Evolutionary conservation across 2,113 vertebrate genomes (phyloP).

Genomic region (Eublepharis macularius): DNA sequence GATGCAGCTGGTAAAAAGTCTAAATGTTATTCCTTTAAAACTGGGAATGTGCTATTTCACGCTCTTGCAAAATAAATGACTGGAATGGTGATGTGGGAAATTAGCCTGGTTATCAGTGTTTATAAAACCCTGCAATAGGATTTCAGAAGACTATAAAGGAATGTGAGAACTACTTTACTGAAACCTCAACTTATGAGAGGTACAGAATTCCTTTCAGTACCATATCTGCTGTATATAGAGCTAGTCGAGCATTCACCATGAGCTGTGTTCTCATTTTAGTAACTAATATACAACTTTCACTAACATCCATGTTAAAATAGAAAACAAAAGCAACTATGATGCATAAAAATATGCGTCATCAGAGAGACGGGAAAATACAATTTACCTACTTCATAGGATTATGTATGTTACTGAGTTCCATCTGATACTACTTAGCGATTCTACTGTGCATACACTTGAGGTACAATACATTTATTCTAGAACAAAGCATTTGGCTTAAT

Average conservation of each 20-base stretch:
- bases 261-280: neutral
- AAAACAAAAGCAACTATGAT: slow-evolving; percentile 1
- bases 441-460: neutral
- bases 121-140: neutral
- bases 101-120: neutral
- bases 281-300: neutral
- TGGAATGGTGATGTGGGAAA: neutral
- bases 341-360: neutral
- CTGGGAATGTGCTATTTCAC: neutral
- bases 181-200: neutral
- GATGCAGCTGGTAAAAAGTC: neutral
- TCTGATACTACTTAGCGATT: neutral
- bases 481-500: neutral
- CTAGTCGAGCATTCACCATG: neutral
- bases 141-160: neutral
- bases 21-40: neutral
- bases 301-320: neutral
- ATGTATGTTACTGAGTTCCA: neutral
- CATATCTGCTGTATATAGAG: neutral
- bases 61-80: neutral
- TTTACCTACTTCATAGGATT: neutral
- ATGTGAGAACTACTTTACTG: neutral
- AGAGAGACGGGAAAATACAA: neutral
- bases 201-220: neutral
- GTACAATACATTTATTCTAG: neutral